phyloP scores from a whole-genome alignment of 2,888 invertebrate species.

The Lingula anatina region DNA sequence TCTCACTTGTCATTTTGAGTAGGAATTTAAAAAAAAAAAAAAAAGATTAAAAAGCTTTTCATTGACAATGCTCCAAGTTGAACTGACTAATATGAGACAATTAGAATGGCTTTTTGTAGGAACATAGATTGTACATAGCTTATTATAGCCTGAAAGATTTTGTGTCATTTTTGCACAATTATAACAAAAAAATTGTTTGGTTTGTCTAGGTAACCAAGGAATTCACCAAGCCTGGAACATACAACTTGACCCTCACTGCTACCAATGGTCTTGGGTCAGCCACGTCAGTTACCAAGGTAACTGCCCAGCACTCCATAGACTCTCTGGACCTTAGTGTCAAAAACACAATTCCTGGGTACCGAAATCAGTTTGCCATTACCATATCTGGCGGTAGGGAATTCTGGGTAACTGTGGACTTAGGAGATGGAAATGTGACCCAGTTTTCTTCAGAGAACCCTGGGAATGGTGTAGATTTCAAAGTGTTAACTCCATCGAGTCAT shows the following conservation, averaged over 20 bases:
- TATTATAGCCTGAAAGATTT: too few relatives aligned
- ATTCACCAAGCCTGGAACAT: slow-evolving; percentile 16
- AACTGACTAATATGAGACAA: too few relatives aligned
- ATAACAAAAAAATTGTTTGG: too few relatives aligned
- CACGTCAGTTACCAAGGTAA: slow-evolving; percentile 16
- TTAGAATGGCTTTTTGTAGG: too few relatives aligned
- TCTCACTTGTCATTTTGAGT: too few relatives aligned
- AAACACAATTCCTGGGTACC: slow-evolving; percentile 15
- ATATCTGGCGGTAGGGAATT: slow-evolving; percentile 22
- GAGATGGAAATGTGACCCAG: slow-evolving; percentile 18
- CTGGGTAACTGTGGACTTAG: slow-evolving; percentile 19
- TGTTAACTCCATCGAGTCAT: too few relatives aligned
- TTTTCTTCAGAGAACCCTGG: slow-evolving; percentile 8
- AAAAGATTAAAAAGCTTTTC: too few relatives aligned
- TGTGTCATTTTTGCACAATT: too few relatives aligned
- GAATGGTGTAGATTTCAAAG: not conserved
- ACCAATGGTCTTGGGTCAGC: slow-evolving; percentile 25
- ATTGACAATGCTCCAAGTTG: too few relatives aligned
- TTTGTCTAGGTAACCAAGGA: too few relatives aligned
- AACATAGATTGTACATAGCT: too few relatives aligned
- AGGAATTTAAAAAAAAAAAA: too few relatives aligned
- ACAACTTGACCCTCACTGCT: slow-evolving; percentile 18
- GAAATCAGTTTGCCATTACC: slow-evolving; percentile 16
- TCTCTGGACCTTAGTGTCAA: slow-evolving; percentile 13
- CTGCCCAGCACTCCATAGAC: slow-evolving; percentile 21